Evolutionary conservation across 2,888 invertebrate species (phyloP).

Genomic region (Metacarcinus magister): DNA sequence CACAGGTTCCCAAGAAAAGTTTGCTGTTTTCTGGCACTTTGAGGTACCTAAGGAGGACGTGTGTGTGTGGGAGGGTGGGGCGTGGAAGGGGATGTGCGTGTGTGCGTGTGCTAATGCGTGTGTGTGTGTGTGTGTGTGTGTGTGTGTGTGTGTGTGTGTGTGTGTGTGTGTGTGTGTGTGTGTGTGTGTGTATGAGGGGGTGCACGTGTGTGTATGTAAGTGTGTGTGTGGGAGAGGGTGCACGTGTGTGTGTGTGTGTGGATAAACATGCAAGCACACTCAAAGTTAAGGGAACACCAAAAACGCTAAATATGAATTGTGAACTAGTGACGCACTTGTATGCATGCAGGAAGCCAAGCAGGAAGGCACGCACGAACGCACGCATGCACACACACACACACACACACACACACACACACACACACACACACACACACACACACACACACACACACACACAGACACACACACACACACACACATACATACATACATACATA

Average conservation of each 20-base stretch:
- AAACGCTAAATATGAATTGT: not conserved
- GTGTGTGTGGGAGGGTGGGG: not conserved
- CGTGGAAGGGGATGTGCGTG: not conserved
- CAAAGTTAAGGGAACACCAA: not conserved
- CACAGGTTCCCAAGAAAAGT: not conserved
- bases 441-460: slow-evolving; percentile 14
- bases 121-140: not conserved
- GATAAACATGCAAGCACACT: too few species aligned
- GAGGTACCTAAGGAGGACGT: not conserved
- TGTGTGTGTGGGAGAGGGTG: not conserved
- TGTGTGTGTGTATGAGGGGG: slow-evolving; percentile 10
- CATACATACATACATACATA: not conserved
- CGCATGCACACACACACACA: not conserved
- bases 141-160: not conserved
- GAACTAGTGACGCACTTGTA: not conserved
- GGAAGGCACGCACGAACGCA: not conserved
- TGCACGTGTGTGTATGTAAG: slow-evolving; percentile 12
- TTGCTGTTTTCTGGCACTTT: not conserved
- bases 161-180: slow-evolving; percentile 19
- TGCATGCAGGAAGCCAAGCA: slow-evolving; percentile 4
- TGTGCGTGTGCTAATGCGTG: not conserved
- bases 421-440: slow-evolving; percentile 14
- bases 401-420: not conserved
- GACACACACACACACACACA: not conserved
- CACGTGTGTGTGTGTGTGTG: not conserved